Conservation (phyloP, 2,797 vertebrate species). For the Manis crassicaudata region DNA sequence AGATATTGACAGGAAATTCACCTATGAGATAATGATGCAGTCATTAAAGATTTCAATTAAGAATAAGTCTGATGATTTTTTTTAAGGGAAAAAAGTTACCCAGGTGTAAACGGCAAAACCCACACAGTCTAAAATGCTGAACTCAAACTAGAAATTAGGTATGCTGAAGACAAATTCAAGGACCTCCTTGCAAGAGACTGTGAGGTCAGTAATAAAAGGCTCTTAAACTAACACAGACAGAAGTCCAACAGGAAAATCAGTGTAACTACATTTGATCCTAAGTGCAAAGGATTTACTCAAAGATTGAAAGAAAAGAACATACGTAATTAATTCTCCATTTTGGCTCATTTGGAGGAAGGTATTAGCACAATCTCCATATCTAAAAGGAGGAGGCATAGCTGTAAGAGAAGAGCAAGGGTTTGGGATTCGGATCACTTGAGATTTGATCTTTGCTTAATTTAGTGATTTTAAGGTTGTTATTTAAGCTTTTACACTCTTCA, state of each 20-base stretch:
- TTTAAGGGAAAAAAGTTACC: not conserved
- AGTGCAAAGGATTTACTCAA: not conserved
- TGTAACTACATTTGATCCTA: not conserved
- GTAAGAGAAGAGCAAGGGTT: not conserved
- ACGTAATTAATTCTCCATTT: not conserved
- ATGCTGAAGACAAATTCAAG: not conserved
- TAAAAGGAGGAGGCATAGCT: not conserved
- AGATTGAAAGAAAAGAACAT: not conserved
- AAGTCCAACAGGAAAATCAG: not conserved
- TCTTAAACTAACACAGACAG: not conserved
- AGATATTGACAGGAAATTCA: not conserved
- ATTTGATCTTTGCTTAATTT: not conserved
- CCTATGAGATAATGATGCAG: not conserved
- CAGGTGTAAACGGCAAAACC: not conserved
- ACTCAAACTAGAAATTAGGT: slow-evolving; percentile 14
- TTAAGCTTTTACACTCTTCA: not conserved
- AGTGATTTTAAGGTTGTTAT: not conserved
- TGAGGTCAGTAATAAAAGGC: not conserved
- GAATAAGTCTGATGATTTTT: not conserved
- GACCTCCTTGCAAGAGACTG: not conserved
- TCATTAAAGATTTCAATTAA: not conserved
- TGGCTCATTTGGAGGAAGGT: not conserved
- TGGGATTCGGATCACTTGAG: not conserved
- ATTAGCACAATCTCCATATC: not conserved
- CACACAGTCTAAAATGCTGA: not conserved